Percentiles rank a stretch among this genome's conserved stretches.
Conservation (phyloP, 2,888 invertebrate species). For the Branchipolynoe longqiensis region DNA sequence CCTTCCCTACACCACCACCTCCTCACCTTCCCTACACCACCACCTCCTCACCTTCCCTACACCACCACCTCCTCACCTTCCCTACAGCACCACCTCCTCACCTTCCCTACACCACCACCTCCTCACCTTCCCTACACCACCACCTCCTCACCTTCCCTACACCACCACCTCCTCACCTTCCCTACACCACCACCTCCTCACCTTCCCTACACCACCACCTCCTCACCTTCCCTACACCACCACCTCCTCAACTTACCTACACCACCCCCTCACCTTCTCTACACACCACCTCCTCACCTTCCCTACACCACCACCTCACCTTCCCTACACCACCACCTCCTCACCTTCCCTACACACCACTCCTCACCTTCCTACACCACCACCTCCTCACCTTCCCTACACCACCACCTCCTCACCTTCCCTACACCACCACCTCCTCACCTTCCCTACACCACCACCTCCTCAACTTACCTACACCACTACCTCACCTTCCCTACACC, state of each 20-base stretch:
- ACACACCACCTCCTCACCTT: not conserved
- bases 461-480: too few relatives aligned
- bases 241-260: not conserved
- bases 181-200: constrained; percentile 25
- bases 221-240: not conserved
- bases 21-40: not conserved
- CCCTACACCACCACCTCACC: not conserved
- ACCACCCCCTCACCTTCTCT: not conserved
- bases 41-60: not conserved
- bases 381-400: not conserved
- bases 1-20: not conserved
- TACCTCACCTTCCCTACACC: too few relatives aligned
- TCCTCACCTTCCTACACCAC: not conserved
- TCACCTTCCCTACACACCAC: not conserved
- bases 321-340: not conserved
- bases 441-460: too few relatives aligned
- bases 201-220: not conserved
- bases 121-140: not conserved
- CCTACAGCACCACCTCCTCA: constrained; percentile 26
- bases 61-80: not conserved
- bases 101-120: not conserved
- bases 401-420: not conserved
- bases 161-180: not conserved
- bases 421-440: too few relatives aligned
- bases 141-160: not conserved